phyloP scores from a whole-genome alignment of 2,888 invertebrate species.

The Hydroisotoma schaefferi region DNA sequence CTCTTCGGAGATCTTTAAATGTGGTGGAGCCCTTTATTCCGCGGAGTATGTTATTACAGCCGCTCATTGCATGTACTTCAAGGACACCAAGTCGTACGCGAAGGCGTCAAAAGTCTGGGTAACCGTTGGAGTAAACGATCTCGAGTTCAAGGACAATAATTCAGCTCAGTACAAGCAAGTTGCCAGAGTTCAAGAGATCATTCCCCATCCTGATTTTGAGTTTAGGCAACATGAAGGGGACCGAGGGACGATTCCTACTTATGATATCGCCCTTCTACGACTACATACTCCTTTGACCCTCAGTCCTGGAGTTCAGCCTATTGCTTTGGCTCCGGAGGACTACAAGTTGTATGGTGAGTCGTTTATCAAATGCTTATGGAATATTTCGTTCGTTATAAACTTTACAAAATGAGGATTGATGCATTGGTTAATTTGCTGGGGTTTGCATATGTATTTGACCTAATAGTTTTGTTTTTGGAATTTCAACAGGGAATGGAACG shows the following conservation, averaged over 20 bases:
- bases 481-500: conserved; percentile 29
- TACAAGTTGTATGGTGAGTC: conserved; percentile 20
- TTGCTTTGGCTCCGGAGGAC: conserved; percentile 17
- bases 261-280: conserved; percentile 26
- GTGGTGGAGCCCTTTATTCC: conserved; percentile 29
- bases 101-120: conserved; percentile 25
- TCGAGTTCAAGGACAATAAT: conserved; percentile 21
- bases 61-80: conserved; percentile 29
- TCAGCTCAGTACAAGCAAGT: conserved; percentile 13
- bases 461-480: too few species aligned
- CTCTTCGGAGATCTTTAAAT: conserved; percentile 28
- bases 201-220: conserved; percentile 30
- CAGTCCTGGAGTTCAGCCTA: conserved; percentile 22
- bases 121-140: conserved; percentile 29
- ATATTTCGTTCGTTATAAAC: too few species aligned
- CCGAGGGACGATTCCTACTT: conserved; percentile 19
- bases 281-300: conserved; percentile 21
- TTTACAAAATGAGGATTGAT: background rate
- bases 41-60: conserved; percentile 23
- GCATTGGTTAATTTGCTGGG: background rate
- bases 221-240: conserved; percentile 22
- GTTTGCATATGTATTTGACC: too few species aligned
- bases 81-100: conserved; percentile 21
- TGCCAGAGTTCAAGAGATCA: conserved; percentile 23
- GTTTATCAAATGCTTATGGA: too few species aligned